Evolutionary conservation across 2,888 invertebrate genomes (phyloP), one percentile per base, ranked within the genome.

Genomic region (Ferdinandea cuprea): DNA sequence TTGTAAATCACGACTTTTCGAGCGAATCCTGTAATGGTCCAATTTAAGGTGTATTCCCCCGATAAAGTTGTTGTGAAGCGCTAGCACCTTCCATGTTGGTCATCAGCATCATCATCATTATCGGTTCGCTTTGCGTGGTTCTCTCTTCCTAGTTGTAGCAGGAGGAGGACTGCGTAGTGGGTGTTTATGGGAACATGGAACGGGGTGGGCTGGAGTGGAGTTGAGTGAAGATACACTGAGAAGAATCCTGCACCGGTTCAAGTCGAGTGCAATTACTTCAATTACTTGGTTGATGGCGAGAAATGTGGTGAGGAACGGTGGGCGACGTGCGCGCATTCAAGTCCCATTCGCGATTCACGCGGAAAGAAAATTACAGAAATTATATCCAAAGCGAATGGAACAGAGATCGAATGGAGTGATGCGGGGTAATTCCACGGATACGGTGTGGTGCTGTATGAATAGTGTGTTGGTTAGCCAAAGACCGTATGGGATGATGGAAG

Each of bases 1-100:
- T 73, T 83, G 83, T 83, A 83, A 77, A 83, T 83, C 83, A 83
- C 83, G 83, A 83, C 61, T 83, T 83, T 73, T 78, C 83, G 48
- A 83, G 46, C 54, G 78, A 78, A 78, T 78, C 56, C 78, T 56
- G 25, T 78, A 78, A 83, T 78, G 72, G 81, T 69, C 81, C 81
- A 83, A 77, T 83, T 83, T 77, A 65, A 72, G 71, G 77, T 77
- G 78, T 72, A 83, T 52, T 71, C 65, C 52, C 44, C 59, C 68
- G 83, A 83, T 83, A 83, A 78, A 83, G 83, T 83, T 73, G 78
- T 83, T 83, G 72, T 40, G 56, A 72, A 72, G 50, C 83, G 37
- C 73, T 44, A 54, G 76, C 76, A 83, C 83, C 83, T 83, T 83
- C 66, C 72, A 58, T 58, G 72, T 73, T 78, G 83, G 78, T 68